Evolutionary conservation across 2,888 invertebrate genomes (phyloP), one percentile per base, ranked within the genome.

Genomic region (Rhingia campestris): DNA sequence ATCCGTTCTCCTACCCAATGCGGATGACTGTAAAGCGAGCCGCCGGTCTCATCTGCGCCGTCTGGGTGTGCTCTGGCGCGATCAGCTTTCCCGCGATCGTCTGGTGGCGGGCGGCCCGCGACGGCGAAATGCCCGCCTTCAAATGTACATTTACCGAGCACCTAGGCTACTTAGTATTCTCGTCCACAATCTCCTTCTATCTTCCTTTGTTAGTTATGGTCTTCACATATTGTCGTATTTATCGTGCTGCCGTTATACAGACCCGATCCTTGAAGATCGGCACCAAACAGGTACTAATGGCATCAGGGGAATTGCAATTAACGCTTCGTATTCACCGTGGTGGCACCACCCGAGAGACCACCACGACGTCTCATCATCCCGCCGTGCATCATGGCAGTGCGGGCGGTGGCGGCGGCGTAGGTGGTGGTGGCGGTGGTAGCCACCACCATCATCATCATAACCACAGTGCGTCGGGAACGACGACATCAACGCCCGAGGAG

Each of bases 31-130:
- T 96, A 49, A 94, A 95, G 77, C 94, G 97, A 75, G 98, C 98
- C 0, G 95, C 95, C 4, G 93, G 96, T 33, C 93, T 99, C 6
- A 99, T 99, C 84, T 96, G 96, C 0, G 95, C 96, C 6, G 98
- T 99, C 5, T 99, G 99, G 99, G 94, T 99, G 43, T 98, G 98
- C 91, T 98, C 99, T 10, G 96, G 98, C 76, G 95, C 97, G 30
- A 98, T 99, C 90, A 99, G 99, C 4, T 99, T 99, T 91, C 99
- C 99, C 3, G 99, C 99, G 2, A 99, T 99, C 81, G 95, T 96
- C 4, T 97, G 97, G 97, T 97, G 97, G 97, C 93, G 97, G n/a
- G 96, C 96, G 0, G 98, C 96, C 0, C 92, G 97, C 41, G 94
- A 94, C 61, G 96, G 95, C 87, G 94, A 95, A 89, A 95, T 97